Base-by-base conservation (phyloP, 2,797 vertebrate species). In the Ibycter americanus region DNA sequence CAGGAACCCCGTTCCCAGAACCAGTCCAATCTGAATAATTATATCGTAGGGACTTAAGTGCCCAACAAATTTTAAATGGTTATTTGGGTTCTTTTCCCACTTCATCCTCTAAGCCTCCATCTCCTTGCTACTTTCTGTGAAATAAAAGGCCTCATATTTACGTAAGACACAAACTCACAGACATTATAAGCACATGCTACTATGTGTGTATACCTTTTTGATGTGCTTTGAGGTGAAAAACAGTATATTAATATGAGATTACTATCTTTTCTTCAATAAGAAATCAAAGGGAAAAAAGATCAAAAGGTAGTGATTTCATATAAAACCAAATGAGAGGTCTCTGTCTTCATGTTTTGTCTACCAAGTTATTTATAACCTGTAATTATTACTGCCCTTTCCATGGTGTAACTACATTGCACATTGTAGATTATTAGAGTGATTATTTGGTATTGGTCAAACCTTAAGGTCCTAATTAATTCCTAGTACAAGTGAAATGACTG, bases 301-400 rank as follows among this genome's bases (percentile, higher is more conserved):
- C 70, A 93, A 92, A 90, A 87, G 71, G 78, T 52, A 87, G 70
- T 9, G 59, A 59, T 73, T 93, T 89, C 40, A 94, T 89, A 87
- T 51, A 49, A 92, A 94, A 80, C 15, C 51, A 90, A 94, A 83
- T 68, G 42, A 84, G 59, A 66, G 25, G 42, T 72, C 34, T 87
- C 47, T 51, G 66, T 70, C 66, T 82, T 87, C 62, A 58, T 59
- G 63, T 44, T 93, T 96, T 63, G 71, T 94, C 51, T 59, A n/a
- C 40, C 55, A 77, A 77, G 89, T 91, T 95, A 95, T 92, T 96
- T 96, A 94, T 92, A 89, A 77, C 81, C 32, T 55, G 34, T 73
- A 89, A 79, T 87, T 92, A 89, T 80, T 72, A 65, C 44, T 87
- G 59, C 52, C 44, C 55, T 80, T 92, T 89, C 74, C 40, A 73